Evolutionary conservation across 2,113 vertebrate species (phyloP).

Genomic region (Phrynocephalus versicolor): DNA sequence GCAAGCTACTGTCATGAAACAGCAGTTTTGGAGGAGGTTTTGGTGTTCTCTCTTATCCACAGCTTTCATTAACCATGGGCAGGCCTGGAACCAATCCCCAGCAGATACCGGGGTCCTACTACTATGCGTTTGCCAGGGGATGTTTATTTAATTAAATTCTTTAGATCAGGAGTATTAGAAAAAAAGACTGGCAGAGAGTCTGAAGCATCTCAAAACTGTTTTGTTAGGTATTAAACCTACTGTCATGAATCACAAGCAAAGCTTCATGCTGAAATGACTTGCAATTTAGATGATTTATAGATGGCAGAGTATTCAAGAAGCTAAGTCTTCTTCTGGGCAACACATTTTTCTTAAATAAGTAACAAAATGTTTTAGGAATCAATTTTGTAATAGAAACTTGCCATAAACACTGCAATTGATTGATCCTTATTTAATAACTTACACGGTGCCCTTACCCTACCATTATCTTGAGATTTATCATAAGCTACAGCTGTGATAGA

Average conservation of each 20-base stretch:
- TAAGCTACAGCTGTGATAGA: conserved; percentile 21
- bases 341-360: conserved; percentile 42
- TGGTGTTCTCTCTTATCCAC: no score
- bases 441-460: not conserved
- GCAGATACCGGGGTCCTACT: no score
- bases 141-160: not conserved
- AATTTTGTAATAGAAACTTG: conserved; percentile 48
- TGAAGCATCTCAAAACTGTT: conserved; percentile 26
- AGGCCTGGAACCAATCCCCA: no score
- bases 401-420: conserved; percentile 29
- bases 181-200: conserved; percentile 13
- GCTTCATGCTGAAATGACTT: conserved; percentile 12
- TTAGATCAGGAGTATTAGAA: not conserved
- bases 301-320: conserved; percentile 25
- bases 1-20: no score
- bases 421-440: conserved; percentile 44
- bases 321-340: conserved; percentile 18
- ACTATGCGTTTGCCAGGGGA: conserved; percentile 4
- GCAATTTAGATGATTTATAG: conserved; percentile 26
- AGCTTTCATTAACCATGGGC: no score
- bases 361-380: conserved; percentile 40
- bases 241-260: conserved; percentile 28
- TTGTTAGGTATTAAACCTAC: not conserved
- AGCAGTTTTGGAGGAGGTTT: no score
- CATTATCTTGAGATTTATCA: not conserved